phyloP scores from a whole-genome alignment of 1,140 invertebrate genomes.

The Sycobia sp. region DNA sequence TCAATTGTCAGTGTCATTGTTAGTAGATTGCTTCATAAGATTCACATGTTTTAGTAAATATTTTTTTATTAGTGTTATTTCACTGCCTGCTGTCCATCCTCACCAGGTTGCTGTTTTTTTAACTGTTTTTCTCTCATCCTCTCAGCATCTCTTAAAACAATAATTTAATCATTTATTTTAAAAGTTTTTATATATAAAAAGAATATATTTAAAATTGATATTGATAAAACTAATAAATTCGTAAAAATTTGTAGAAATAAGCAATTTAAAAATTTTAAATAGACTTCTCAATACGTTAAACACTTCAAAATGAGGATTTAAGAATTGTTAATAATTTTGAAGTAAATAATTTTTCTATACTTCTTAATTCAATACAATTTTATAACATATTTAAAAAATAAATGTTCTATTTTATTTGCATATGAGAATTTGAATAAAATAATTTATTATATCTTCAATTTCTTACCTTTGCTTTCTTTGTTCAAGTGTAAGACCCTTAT shows the following conservation, averaged over 20 bases:
- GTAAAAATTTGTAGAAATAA: no score
- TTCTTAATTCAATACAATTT: not conserved
- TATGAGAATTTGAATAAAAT: no score
- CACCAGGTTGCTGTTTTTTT: slow-evolving; percentile 48
- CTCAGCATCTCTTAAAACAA: slow-evolving; percentile 65
- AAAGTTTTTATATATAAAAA: not conserved
- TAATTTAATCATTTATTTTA: not conserved
- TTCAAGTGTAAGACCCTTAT: slow-evolving; percentile 67
- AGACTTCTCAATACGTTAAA: no score
- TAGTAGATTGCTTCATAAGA: slow-evolving; percentile 20
- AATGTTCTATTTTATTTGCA: no score
- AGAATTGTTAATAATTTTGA: not conserved
- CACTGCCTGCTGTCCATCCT: slow-evolving; percentile 42
- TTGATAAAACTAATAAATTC: no score
- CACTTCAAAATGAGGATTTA: no score
- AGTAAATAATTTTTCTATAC: not conserved
- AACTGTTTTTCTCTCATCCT: slow-evolving; percentile 68
- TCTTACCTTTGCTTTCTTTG: slow-evolving; percentile 66
- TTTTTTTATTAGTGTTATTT: slow-evolving; percentile 42
- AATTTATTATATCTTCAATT: not conserved
- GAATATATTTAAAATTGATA: no score
- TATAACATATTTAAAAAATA: not conserved
- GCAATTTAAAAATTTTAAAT: no score
- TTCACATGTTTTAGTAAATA: slow-evolving; percentile 28
- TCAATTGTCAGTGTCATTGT: slow-evolving; percentile 2